Evolutionary conservation across 2,888 invertebrate species (phyloP).

Genomic region (Orthosia gracilis): DNA sequence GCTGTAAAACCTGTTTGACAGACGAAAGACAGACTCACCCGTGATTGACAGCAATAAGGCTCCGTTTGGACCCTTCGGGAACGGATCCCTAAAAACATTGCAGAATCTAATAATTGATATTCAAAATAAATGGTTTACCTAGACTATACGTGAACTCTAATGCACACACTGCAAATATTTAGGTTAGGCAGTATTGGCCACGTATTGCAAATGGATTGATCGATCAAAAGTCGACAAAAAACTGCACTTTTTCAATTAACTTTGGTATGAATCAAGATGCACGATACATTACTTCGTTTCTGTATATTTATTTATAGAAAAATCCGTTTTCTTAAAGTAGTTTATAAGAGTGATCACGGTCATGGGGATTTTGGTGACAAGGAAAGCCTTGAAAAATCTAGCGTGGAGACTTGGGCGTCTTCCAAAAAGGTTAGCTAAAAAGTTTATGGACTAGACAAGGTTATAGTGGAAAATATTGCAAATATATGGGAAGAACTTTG

Average conservation of each 20-base stretch:
- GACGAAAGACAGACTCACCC: too few relatives aligned
- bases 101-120: too few relatives aligned
- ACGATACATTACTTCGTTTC: neutral
- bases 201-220: neutral
- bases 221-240: neutral
- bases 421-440: slow-evolving; percentile 52
- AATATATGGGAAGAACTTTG: slow-evolving; percentile 36
- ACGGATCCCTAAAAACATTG: too few relatives aligned
- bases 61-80: too few relatives aligned
- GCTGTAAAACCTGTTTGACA: too few relatives aligned
- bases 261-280: neutral
- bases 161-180: neutral
- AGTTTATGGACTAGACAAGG: slow-evolving; percentile 51
- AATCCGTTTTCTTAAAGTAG: slow-evolving; percentile 25
- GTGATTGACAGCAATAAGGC: too few relatives aligned
- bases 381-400: slow-evolving; percentile 45
- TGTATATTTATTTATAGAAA: too few relatives aligned
- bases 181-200: neutral
- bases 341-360: slow-evolving; percentile 27
- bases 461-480: slow-evolving; percentile 38
- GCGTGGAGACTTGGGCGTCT: slow-evolving; percentile 37
- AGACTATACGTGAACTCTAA: neutral
- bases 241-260: neutral
- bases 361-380: slow-evolving; percentile 14
- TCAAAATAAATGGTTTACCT: too few relatives aligned